Evolutionary conservation across 2,113 vertebrate genomes (phyloP), one percentile per base, ranked within the genome.

Genomic region (Ranitomeya variabilis): DNA sequence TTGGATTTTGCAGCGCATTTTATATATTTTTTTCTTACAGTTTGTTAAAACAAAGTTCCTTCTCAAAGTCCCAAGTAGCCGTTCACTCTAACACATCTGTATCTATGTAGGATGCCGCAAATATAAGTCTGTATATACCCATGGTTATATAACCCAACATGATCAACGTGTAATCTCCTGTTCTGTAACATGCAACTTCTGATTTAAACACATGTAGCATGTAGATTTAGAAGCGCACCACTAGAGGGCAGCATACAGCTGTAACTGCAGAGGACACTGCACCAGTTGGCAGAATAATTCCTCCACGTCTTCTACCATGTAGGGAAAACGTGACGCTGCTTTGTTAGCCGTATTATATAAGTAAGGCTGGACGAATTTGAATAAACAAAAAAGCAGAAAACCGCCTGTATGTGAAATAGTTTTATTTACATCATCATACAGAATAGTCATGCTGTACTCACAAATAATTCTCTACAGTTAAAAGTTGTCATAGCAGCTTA

Each of bases 401-500:
- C 37, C 37, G 37, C 6, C 60, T 11, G 31, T 83, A 52, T 83
- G 80, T 83, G 79, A 88, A 88, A 88, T 88, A 64, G 26, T 55
- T 82, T 89, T 84, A 89, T 89, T 89, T 89, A 88, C 80, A 88
- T 82, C 76, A 88, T 83, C 73, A 74, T 73, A 88, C 31, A 66
- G 71, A 19, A 79, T 55, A 55, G 60, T 21, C 87, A 89, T 89
- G 80, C 87, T 31, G 26, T 81, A 71, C 69, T 73, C 71, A 83
- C 80, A 54, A 89, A 67, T 76, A 26, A 74, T n/a, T 23, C 23
- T 87, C 86, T 78, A 89, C 81, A 78, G 71, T 64, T 77, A 80
- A 71, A 83, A 55, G 57, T 76, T 51, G 62, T 89, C n/a, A 31
- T 89, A 89, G 87, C 87, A 89, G 87, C 87, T 55, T 52, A 54